These are phyloP conservation scores for Argyrosomus regius DNA, from an alignment of 2,797 vertebrate species.

Conservation along the genomic window DNA sequence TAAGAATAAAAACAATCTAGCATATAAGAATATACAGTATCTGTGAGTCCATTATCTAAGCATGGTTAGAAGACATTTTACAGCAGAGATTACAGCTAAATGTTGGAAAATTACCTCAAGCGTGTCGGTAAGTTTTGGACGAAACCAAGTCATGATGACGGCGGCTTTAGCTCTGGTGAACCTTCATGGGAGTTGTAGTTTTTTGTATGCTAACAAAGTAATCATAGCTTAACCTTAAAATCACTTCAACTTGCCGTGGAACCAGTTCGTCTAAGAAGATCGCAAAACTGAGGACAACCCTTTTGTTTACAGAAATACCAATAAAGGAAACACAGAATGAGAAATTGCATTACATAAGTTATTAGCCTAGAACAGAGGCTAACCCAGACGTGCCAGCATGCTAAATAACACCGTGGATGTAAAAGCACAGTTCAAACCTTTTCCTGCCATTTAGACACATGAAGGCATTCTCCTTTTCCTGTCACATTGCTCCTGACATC, in stretches of 20 bases:
- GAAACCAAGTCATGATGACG: too few species aligned
- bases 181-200: too few species aligned
- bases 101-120: too few species aligned
- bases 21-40: too few species aligned
- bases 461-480: background rate
- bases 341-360: background rate
- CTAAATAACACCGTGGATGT: conserved; percentile 28
- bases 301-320: background rate
- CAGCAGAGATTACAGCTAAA: background rate
- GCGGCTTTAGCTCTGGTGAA: too few species aligned
- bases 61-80: too few species aligned
- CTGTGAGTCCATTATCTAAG: too few species aligned
- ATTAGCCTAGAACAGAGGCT: background rate
- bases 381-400: background rate
- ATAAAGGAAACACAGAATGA: background rate
- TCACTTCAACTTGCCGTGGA: background rate
- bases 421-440: background rate
- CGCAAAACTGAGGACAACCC: too few species aligned
- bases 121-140: too few species aligned
- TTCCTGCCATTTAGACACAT: background rate
- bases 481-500: background rate
- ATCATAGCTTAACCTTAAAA: too few species aligned
- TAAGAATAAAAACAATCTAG: too few species aligned
- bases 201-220: too few species aligned
- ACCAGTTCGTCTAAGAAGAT: background rate